Conservation (phyloP, 2,888 invertebrate species). For the Eubasilissa splendida region DNA sequence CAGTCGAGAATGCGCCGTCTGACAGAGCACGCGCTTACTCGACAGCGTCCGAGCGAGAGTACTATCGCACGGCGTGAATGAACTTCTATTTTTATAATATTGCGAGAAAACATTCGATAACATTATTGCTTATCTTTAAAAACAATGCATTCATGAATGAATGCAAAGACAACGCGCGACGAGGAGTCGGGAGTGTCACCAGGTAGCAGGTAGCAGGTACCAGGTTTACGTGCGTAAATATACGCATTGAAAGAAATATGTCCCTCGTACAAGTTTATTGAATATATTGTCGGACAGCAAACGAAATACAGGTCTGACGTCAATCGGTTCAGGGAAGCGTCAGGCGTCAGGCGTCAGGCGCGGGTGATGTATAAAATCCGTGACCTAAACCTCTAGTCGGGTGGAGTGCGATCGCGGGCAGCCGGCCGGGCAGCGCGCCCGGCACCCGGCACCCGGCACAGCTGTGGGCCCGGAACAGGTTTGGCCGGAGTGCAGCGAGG, state of each 20-base stretch:
- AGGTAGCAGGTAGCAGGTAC: not conserved
- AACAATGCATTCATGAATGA: slow-evolving; percentile 24
- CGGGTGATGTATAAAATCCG: too few species aligned
- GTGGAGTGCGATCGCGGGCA: too few species aligned
- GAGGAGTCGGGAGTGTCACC: slow-evolving; percentile 6
- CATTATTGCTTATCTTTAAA: not conserved
- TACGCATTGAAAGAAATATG: too few species aligned
- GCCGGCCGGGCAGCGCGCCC: too few species aligned
- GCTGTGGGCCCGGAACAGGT: not conserved
- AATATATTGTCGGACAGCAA: too few species aligned
- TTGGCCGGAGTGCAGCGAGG: not conserved
- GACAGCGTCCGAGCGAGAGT: not conserved
- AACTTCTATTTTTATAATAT: slow-evolving; percentile 20
- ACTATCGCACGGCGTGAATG: slow-evolving; percentile 21
- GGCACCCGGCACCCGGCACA: too few species aligned
- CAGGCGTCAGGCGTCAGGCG: too few species aligned
- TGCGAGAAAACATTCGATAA: slow-evolving; percentile 3
- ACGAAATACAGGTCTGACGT: too few species aligned
- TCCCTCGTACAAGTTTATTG: too few species aligned
- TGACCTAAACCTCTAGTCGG: too few species aligned
- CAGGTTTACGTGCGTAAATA: not conserved
- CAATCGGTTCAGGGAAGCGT: too few species aligned
- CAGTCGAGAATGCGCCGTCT: not conserved
- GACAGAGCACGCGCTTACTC: not conserved
- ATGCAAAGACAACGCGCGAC: not conserved